These are phyloP conservation scores for Drosophila maculinotata DNA, from an alignment of 2,888 invertebrate genomes.

Conservation along the genomic window DNA sequence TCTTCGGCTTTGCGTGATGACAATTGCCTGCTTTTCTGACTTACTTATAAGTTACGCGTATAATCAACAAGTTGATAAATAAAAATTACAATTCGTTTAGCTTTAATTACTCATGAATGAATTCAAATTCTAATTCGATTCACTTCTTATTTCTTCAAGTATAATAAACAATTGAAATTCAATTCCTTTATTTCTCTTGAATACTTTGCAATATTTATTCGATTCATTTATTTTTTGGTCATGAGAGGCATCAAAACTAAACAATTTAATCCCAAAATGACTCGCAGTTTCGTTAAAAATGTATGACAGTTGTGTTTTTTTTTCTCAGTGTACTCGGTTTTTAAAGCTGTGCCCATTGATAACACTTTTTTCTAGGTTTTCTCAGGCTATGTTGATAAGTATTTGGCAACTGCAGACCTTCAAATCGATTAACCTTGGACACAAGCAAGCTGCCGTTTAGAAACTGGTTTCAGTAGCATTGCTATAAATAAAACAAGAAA, in stretches of 20 bases:
- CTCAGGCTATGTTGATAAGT: constrained; percentile 23
- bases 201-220: constrained; percentile 2
- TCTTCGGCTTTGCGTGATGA: constrained; percentile 27
- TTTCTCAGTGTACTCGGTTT: not conserved
- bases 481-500: constrained; percentile 28
- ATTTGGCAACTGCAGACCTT: constrained; percentile 36
- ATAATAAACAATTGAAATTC: not conserved
- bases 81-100: constrained; percentile 15
- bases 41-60: not conserved
- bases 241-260: not conserved
- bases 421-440: constrained; percentile 32
- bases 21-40: constrained; percentile 4
- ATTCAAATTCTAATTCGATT: constrained; percentile 9
- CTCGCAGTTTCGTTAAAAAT: not conserved
- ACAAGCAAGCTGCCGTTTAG: constrained; percentile 23
- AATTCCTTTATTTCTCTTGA: not conserved
- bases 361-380: constrained; percentile 7
- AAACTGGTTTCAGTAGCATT: constrained; percentile 28
- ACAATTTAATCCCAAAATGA: not conserved
- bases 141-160: not conserved
- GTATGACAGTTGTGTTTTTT: not conserved
- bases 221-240: not conserved
- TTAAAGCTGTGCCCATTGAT: constrained; percentile 24
- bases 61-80: constrained; percentile 7
- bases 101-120: constrained; percentile 19